These are phyloP conservation scores for Ramphastos sulfuratus DNA, from an alignment of 2,113 vertebrate species.

Conservation along the genomic window DNA sequence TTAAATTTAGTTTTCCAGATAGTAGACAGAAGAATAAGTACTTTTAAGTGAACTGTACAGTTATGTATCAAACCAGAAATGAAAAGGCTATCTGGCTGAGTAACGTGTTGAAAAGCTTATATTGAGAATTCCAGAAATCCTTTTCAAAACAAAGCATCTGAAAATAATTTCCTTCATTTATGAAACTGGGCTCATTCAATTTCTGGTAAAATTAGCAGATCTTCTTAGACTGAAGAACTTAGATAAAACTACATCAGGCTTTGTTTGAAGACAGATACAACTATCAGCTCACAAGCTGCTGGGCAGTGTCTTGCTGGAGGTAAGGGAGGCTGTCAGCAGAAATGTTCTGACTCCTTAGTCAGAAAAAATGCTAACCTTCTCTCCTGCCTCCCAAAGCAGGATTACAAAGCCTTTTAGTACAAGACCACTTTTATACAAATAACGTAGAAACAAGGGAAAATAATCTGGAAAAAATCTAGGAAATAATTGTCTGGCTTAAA, in stretches of 20 bases:
- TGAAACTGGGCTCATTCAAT: background rate
- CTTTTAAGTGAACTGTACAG: constrained; percentile 4
- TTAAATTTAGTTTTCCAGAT: constrained; percentile 29
- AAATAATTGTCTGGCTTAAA: background rate
- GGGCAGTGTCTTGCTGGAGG: background rate
- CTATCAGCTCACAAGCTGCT: background rate
- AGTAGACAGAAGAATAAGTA: constrained; percentile 31
- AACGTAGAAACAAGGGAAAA: background rate
- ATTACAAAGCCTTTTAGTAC: background rate
- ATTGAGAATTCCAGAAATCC: background rate
- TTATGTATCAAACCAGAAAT: constrained; percentile 43
- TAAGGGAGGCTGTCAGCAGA: background rate
- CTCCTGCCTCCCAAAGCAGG: background rate
- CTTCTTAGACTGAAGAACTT: background rate
- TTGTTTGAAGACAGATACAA: background rate
- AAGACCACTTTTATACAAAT: background rate
- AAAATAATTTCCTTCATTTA: constrained; percentile 3
- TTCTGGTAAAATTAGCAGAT: constrained; percentile 16
- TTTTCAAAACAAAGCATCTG: constrained; percentile 2
- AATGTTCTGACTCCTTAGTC: background rate
- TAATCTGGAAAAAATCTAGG: background rate
- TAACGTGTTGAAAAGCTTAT: background rate
- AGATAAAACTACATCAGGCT: background rate
- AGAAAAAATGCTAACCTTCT: background rate
- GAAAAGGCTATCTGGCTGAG: constrained; percentile 1